A percentile compares a stretch with the other conserved stretches of the same genome.
Evolutionary conservation across 2,113 vertebrate species (phyloP).

Genomic region (Prolemur simus): DNA sequence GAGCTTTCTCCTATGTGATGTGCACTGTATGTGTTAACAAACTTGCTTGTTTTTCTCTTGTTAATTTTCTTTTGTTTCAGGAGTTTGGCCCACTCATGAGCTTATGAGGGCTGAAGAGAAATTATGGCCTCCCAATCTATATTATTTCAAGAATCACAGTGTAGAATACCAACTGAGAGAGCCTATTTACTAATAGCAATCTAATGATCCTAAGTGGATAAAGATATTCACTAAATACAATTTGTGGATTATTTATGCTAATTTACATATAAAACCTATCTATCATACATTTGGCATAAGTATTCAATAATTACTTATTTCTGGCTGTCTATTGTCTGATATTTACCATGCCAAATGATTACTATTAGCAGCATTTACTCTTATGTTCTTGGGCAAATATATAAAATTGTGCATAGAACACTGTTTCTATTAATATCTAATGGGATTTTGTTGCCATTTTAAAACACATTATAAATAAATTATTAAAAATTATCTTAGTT

Average conservation of each 20-base stretch:
- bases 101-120: too few species aligned
- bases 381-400: background rate
- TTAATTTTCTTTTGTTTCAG: too few species aligned
- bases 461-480: background rate
- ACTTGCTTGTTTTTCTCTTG: too few species aligned
- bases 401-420: background rate
- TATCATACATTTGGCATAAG: background rate
- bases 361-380: background rate
- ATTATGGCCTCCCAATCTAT: background rate
- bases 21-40: too few species aligned
- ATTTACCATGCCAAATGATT: background rate
- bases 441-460: background rate
- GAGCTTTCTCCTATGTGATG: too few species aligned
- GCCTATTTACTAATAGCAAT: background rate
- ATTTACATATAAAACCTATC: background rate
- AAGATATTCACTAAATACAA: background rate
- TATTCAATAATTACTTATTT: background rate
- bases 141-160: background rate
- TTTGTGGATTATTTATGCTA: background rate
- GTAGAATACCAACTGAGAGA: background rate
- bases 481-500: background rate
- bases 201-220: background rate
- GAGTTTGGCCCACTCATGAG: too few species aligned
- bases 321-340: background rate
- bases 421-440: background rate